phyloP scores from a whole-genome alignment of 2,113 vertebrate genomes.

The Platichthys flesus region DNA sequence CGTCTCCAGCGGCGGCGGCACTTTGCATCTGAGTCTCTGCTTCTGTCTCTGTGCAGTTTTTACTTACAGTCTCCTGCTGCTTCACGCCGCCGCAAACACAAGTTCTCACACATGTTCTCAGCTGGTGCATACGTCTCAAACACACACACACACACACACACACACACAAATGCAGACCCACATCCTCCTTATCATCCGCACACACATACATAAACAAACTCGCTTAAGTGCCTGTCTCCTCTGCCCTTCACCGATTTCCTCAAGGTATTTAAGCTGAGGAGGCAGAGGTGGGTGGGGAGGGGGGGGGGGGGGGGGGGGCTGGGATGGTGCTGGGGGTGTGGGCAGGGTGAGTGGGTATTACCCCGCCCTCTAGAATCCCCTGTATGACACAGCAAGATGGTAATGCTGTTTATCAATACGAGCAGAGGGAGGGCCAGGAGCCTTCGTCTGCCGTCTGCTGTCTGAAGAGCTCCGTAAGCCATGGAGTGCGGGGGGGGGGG shows the following conservation, averaged over 20 bases:
- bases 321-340: not conserved
- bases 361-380: conserved; percentile 17
- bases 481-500: not conserved
- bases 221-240: conserved; percentile 26
- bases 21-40: conserved; percentile 34
- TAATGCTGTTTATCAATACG: not conserved
- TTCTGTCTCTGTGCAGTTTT: conserved; percentile 22
- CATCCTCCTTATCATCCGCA: conserved; percentile 41
- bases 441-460: not conserved
- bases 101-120: conserved; percentile 6
- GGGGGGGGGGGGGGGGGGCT: not conserved
- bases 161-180: conserved; percentile 20
- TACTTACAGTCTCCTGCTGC: conserved; percentile 34
- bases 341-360: not conserved
- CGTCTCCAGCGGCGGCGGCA: conserved; percentile 29
- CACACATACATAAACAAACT: conserved; percentile 22
- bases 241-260: not conserved
- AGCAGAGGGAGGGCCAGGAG: not conserved
- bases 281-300: conserved; percentile 18
- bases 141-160: conserved; percentile 5
- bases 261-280: conserved; percentile 22
- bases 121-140: conserved; percentile 4
- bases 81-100: conserved; percentile 13
- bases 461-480: conserved; percentile 20
- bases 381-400: conserved; percentile 28